Evolutionary conservation across 2,797 vertebrate species (phyloP), one percentile per base, ranked within the genome.

Genomic region (Coendou prehensilis): DNA sequence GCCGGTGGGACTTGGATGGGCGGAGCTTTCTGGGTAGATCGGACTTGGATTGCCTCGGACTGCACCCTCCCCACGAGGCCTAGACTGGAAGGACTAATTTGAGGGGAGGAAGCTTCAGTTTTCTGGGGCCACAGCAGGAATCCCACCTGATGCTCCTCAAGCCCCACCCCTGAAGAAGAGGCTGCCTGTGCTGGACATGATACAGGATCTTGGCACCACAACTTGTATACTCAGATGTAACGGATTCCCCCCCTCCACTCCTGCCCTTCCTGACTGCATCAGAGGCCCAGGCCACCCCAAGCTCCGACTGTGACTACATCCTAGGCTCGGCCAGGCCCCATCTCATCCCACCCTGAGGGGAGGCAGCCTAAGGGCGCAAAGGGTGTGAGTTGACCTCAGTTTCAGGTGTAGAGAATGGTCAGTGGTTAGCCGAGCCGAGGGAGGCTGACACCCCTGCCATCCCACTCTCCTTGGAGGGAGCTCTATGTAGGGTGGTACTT

Each of bases 191-290:
- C 57, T 79, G 17, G 10, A 6, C n/a, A 1, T 28, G 61, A 80
- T 15, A 45, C 41, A 30, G 41, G n/a, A 45, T 22, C 2, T 45
- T 13, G 47, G 37, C 30, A 28, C 59, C 26, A 52, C 57, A 41
- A 5, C 26, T 15, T 61, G 30, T 33, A 54, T 6, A 33, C 45
- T 17, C n/a, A 10, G 0, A 15, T 13, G 0, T 3, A 45, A 13
- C 2, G 20, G 14, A 33, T 11, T 1, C 23, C 18, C 56, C 76
- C 0, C 30, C 4, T 50, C 52, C 13, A 26, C n/a, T n/a, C 37
- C 63, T 50, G 61, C 23, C 84, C 61, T 41, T 18, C 20, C 41
- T 0, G 20, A 23, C n/a, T 52, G 13, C 73, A 56, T 5, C 30
- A 5, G 71, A 47, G 41, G 41, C 59, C 56, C 54, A 26, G 6